Evolutionary conservation across 2,888 invertebrate genomes (phyloP).

Genomic region (Melinaea menophilus): DNA sequence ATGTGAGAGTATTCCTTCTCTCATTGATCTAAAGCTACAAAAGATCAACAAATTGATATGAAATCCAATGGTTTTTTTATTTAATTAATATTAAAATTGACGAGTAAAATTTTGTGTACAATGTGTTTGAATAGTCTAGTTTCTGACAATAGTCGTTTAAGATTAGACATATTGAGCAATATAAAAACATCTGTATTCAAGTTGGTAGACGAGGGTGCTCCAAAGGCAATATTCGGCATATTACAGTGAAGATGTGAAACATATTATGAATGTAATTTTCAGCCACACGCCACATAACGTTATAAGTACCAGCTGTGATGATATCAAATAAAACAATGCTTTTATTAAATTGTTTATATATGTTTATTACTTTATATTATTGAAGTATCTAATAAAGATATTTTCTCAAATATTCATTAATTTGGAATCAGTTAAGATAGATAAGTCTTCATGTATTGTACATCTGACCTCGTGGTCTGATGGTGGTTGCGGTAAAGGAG

Average conservation of each 20-base stretch:
- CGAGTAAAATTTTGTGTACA: not conserved
- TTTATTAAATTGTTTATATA: no score
- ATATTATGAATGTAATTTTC: slow-evolving; percentile 17
- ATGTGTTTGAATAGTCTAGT: not conserved
- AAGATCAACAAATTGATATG: no score
- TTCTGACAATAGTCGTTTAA: slow-evolving; percentile 2
- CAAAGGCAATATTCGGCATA: slow-evolving; percentile 21
- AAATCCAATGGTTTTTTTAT: no score
- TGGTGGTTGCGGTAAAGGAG: no score
- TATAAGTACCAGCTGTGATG: slow-evolving; percentile 19
- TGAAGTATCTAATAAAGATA: no score
- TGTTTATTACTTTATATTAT: not conserved
- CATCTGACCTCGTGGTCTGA: no score
- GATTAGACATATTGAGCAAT: slow-evolving; percentile 13
- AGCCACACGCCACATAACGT: slow-evolving; percentile 14
- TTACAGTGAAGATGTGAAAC: slow-evolving; percentile 22
- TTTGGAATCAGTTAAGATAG: no score
- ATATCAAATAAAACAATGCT: not conserved
- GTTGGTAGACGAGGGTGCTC: slow-evolving; percentile 17
- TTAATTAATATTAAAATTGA: no score
- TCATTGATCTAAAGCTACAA: no score
- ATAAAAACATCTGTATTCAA: slow-evolving; percentile 20
- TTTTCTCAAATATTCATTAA: no score
- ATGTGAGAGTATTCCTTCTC: no score
- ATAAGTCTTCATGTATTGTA: no score